These are phyloP conservation scores for western clawed frog (Xenopus tropicalis) DNA, from an alignment of 2,113 vertebrate species.

Conservation along the genomic window DNA sequence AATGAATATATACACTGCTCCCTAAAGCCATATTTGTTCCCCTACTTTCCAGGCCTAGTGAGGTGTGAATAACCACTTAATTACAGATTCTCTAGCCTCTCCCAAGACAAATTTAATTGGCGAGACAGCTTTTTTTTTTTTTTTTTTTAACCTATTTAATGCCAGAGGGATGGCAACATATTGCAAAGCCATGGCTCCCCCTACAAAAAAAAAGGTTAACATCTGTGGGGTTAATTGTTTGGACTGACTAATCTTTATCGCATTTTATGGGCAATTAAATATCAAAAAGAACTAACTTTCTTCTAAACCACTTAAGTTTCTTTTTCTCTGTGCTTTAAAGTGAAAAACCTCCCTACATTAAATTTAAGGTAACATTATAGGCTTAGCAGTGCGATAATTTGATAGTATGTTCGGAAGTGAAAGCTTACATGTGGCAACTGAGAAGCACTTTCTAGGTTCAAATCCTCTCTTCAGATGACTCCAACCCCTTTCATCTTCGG, in stretches of 20 bases:
- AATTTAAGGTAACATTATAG: slow-evolving; percentile 51
- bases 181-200: background rate
- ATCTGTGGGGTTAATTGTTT: slow-evolving; percentile 65
- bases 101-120: slow-evolving; percentile 72
- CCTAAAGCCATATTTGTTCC: slow-evolving; percentile 25
- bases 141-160: slow-evolving; percentile 17
- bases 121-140: background rate
- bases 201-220: slow-evolving; percentile 10
- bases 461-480: slow-evolving; percentile 7
- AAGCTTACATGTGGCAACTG: slow-evolving; percentile 46
- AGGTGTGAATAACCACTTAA: slow-evolving; percentile 78
- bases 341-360: slow-evolving; percentile 40
- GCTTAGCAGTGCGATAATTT: slow-evolving; percentile 57
- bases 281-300: slow-evolving; percentile 72
- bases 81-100: slow-evolving; percentile 88
- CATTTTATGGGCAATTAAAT: slow-evolving; percentile 84
- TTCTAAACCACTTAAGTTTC: slow-evolving; percentile 60
- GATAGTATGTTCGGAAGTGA: slow-evolving; percentile 54
- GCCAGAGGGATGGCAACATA: slow-evolving; percentile 8
- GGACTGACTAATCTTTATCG: slow-evolving; percentile 64
- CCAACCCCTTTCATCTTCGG: slow-evolving; percentile 50
- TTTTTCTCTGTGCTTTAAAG: slow-evolving; percentile 54
- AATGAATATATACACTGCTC: background rate
- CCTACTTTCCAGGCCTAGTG: slow-evolving; percentile 62
- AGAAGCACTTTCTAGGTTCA: slow-evolving; percentile 19